Percentiles rank a stretch among this genome's conserved stretches.
These are phyloP conservation scores for Mechanitis mazaeus DNA, from an alignment of 2,888 invertebrate genomes.

Conservation along the genomic window DNA sequence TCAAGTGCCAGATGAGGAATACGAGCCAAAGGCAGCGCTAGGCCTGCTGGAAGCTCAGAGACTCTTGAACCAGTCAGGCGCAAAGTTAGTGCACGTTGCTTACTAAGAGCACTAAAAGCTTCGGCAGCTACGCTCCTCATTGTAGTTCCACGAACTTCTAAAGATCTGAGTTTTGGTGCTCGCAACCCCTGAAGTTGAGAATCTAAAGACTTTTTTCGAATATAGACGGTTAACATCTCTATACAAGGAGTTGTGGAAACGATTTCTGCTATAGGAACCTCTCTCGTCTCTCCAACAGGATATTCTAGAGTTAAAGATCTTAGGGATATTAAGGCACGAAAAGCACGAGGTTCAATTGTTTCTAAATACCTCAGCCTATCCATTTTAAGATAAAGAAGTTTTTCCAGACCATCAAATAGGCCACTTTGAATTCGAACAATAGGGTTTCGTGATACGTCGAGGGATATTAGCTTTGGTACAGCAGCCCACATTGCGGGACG, in stretches of 20 bases:
- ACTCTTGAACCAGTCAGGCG: conserved; percentile 83
- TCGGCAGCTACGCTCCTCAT: conserved; percentile 81
- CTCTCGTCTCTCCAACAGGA: conserved; percentile 78
- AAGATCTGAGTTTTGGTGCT: conserved; percentile 82
- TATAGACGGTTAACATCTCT: conserved; percentile 68
- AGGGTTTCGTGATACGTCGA: conserved; percentile 88
- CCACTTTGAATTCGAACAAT: conserved; percentile 80
- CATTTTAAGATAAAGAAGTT: conserved; percentile 82
- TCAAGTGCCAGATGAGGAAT: conserved; percentile 87
- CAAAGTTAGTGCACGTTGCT: conserved; percentile 81
- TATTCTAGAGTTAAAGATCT: conserved; percentile 80
- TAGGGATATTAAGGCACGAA: conserved; percentile 79
- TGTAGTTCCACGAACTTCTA: conserved; percentile 85
- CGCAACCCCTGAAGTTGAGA: conserved; percentile 82
- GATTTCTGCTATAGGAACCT: conserved; percentile 46
- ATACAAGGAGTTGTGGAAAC: conserved; percentile 37
- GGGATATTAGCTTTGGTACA: conserved; percentile 79
- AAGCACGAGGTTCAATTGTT: conserved; percentile 82
- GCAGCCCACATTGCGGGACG: conserved; percentile 81
- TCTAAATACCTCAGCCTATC: conserved; percentile 80
- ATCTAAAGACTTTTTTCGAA: conserved; percentile 80
- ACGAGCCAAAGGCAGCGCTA: conserved; percentile 81
- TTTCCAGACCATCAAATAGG: conserved; percentile 79
- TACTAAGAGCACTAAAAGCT: conserved; percentile 82
- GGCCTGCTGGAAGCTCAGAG: conserved; percentile 82